These are phyloP conservation scores for Drosophila mayaguana DNA, from an alignment of 2,888 invertebrate species.

Conservation along the genomic window DNA sequence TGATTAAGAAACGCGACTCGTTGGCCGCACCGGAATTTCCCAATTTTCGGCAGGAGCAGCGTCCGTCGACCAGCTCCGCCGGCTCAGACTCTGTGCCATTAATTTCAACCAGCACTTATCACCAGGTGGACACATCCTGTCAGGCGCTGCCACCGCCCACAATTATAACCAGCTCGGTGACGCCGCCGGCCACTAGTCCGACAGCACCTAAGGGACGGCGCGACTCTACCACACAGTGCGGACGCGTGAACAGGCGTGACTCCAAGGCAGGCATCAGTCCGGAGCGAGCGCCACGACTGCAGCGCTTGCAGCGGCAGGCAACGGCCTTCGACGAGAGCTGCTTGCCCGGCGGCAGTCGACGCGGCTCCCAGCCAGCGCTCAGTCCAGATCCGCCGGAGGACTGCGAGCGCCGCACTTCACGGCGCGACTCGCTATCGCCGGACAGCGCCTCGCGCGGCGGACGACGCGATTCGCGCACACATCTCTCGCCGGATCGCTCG, in stretches of 20 bases:
- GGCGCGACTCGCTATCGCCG: slow-evolving; percentile 95
- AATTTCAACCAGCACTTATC: slow-evolving; percentile 84
- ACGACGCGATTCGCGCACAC: slow-evolving; percentile 91
- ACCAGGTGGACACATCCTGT: slow-evolving; percentile 89
- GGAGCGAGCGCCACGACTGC: slow-evolving; percentile 88
- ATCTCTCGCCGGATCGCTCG: slow-evolving; percentile 92
- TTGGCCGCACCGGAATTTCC: slow-evolving; percentile 86
- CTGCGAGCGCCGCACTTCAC: slow-evolving; percentile 88
- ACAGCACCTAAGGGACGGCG: slow-evolving; percentile 88
- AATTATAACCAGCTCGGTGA: slow-evolving; percentile 93
- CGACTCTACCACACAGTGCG: slow-evolving; percentile 94
- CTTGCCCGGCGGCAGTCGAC: slow-evolving; percentile 89
- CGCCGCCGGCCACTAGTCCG: slow-evolving; percentile 93
- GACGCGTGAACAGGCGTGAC: slow-evolving; percentile 88
- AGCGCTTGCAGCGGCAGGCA: slow-evolving; percentile 92
- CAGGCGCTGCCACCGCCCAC: slow-evolving; percentile 90
- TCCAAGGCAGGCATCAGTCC: slow-evolving; percentile 89
- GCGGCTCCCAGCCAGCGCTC: slow-evolving; percentile 93
- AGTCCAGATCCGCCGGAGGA: slow-evolving; percentile 92
- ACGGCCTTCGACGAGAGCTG: slow-evolving; percentile 95
- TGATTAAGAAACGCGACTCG: slow-evolving; percentile 88
- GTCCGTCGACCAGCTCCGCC: slow-evolving; percentile 90
- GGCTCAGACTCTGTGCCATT: slow-evolving; percentile 88
- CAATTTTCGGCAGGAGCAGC: slow-evolving; percentile 87
- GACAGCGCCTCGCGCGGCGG: slow-evolving; percentile 92